Evolutionary conservation across 2,888 invertebrate genomes (phyloP), one percentile per base, ranked within the genome.

Genomic region (Phasia obesa): DNA sequence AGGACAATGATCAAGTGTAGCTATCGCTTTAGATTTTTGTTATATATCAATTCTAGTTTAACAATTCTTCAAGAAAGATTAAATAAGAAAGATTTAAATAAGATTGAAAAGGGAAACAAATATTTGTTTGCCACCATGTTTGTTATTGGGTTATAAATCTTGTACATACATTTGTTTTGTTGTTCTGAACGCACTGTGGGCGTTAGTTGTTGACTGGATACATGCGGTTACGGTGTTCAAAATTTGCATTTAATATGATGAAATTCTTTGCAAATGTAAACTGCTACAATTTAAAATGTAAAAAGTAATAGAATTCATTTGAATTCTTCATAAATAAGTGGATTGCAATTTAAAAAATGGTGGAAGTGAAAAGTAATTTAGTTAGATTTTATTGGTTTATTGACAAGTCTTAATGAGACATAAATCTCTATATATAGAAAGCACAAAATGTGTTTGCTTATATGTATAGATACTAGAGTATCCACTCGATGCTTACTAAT

Each of bases 151-250:
- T n/a, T 44, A n/a, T 23, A 47, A 38, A 47, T 57, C 55, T 51
- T 23, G 4, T 47, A 53, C 35, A 17, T 35, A 21, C 44, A 35
- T 19, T 25, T 25, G 15, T 23, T 19, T n/a, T 65, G 21, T 35
- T n/a, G 15, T 27, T 25, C 13, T 64, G 19, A 35, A 35, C 11
- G 49, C 31, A 74, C 86, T 85, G 89, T 88, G 87, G 88, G 87
- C 87, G 88, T 87, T 88, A 87, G 85, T 70, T 51, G 55, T 86
- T 88, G 87, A 87, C 88, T 89, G 85, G 70, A 44, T 84, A 88
- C 88, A 89, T 88, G 88, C 88, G 84, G 87, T 88, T 88, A 87
- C 87, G 88, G 86, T 84, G 85, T 85, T 84, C 82, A 69, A 77
- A 57, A 86, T 86, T 86, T 85, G 81, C 85, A 85, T 85, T 88